phyloP scores from a whole-genome alignment of 2,797 vertebrate genomes.

The Liasis olivaceus region DNA sequence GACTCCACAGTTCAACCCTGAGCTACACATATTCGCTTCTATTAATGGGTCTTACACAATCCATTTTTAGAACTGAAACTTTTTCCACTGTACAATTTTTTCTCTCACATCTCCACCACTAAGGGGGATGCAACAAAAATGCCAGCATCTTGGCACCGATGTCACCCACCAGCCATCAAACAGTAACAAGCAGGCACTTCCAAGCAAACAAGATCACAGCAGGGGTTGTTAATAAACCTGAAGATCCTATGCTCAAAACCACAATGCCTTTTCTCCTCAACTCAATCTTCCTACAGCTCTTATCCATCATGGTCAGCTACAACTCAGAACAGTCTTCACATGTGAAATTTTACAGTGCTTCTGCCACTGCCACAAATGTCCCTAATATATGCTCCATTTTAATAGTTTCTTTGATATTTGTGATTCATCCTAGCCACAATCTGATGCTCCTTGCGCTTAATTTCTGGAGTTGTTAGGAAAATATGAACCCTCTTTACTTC shows the following conservation, averaged over 20 bases:
- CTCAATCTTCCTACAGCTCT: not conserved
- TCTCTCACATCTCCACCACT: not conserved
- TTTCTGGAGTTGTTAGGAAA: too few species aligned
- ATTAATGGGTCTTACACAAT: not conserved
- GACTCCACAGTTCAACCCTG: too few species aligned
- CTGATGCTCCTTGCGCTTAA: too few species aligned
- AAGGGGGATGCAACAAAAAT: not conserved
- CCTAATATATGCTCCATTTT: too few species aligned
- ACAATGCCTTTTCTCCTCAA: not conserved
- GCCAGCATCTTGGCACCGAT: not conserved
- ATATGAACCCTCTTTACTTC: too few species aligned
- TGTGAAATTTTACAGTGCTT: not conserved
- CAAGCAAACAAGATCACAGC: not conserved
- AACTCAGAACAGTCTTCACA: too few species aligned
- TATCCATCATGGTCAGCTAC: not conserved
- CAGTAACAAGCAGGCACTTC: not conserved
- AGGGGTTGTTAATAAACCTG: not conserved
- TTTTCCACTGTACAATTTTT: not conserved
- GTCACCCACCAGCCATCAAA: not conserved
- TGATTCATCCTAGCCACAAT: too few species aligned
- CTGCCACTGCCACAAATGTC: not conserved
- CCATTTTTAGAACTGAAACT: not conserved
- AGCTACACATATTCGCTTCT: too few species aligned
- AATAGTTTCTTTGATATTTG: too few species aligned
- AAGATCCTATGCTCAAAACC: not conserved